phyloP scores from a whole-genome alignment of 1,140 invertebrate genomes.

The Diorhabda sublineata region DNA sequence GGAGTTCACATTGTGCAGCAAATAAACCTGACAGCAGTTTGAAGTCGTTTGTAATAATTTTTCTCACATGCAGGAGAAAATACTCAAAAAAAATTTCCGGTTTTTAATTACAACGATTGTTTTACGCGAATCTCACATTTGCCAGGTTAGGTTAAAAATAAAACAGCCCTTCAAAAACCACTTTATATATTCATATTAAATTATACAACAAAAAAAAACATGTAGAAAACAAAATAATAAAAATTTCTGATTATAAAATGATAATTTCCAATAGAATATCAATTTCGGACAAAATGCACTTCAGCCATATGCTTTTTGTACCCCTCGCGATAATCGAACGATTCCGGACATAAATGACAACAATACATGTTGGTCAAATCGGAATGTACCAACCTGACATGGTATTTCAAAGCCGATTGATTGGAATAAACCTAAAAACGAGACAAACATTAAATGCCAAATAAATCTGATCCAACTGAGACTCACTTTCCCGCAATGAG shows the following conservation, averaged over 20 bases:
- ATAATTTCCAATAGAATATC: conserved; percentile 6
- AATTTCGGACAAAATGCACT: conserved; percentile 59
- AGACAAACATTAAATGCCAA: neutral
- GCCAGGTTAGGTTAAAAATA: neutral
- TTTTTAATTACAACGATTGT: too few relatives aligned
- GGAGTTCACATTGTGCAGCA: too few relatives aligned
- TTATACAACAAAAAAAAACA: neutral
- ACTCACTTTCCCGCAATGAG: conserved; percentile 57
- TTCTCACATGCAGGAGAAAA: too few relatives aligned
- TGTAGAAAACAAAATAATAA: neutral
- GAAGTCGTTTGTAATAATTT: too few relatives aligned
- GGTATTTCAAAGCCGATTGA: conserved; percentile 64
- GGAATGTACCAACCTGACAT: conserved; percentile 64
- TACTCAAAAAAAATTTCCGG: too few relatives aligned
- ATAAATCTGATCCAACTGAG: neutral
- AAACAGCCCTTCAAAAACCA: neutral
- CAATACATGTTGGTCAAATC: conserved; percentile 61
- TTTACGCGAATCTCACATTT: too few relatives aligned
- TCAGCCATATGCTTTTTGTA: conserved; percentile 64
- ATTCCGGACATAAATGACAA: conserved; percentile 61
- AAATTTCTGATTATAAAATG: neutral
- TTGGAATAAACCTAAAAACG: conserved; percentile 47
- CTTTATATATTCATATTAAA: neutral
- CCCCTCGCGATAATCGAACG: conserved; percentile 60
- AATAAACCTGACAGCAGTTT: too few relatives aligned